Evolutionary conservation across 2,113 vertebrate species (phyloP).

Genomic region (Archilochus colubris): DNA sequence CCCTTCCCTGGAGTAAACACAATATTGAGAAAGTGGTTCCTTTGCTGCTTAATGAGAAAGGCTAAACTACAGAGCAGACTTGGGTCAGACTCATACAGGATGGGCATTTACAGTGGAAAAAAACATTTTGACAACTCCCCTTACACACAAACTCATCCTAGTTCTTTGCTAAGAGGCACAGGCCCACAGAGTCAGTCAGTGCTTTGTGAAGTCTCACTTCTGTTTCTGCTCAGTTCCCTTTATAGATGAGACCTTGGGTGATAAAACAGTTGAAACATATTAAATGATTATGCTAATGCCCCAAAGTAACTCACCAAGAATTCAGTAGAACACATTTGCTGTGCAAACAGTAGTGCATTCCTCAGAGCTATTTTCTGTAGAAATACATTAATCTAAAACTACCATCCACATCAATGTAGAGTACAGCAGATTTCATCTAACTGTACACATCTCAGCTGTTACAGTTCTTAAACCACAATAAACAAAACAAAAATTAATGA

Average conservation of each 20-base stretch:
- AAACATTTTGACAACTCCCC: not conserved
- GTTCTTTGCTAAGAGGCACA: not conserved
- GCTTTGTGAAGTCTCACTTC: not conserved
- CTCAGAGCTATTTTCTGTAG: not conserved
- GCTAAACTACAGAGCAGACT: not conserved
- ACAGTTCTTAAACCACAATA: not conserved
- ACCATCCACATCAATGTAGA: not conserved
- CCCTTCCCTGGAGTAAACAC: constrained; percentile 7
- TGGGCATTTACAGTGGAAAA: not conserved
- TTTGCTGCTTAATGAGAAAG: constrained; percentile 10
- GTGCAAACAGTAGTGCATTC: not conserved
- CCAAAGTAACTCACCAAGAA: not conserved
- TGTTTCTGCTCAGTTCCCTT: not conserved
- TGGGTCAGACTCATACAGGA: not conserved
- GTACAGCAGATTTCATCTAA: not conserved
- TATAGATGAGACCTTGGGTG: not conserved
- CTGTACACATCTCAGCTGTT: not conserved
- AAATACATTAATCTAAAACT: not conserved
- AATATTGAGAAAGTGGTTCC: constrained; percentile 4
- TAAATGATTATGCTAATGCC: not conserved
- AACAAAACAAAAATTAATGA: not conserved
- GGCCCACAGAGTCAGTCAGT: not conserved
- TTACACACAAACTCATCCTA: not conserved
- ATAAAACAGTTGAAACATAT: not conserved
- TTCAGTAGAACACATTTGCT: not conserved